Percentiles rank a stretch among this genome's conserved stretches.
Evolutionary conservation across 1,140 invertebrate species (phyloP).

Genomic region (Vollenhovia emeryi): DNA sequence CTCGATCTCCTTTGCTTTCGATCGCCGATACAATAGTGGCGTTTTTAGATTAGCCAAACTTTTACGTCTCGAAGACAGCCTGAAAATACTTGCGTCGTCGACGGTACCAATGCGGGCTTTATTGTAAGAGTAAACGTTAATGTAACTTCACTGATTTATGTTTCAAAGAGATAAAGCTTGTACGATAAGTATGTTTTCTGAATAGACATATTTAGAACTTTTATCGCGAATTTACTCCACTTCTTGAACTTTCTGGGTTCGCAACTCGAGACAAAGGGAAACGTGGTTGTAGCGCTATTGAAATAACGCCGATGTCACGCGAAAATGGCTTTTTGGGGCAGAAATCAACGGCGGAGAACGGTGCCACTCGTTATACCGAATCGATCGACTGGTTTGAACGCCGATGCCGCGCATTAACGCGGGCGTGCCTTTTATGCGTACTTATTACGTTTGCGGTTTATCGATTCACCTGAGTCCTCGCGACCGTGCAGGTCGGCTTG

Average conservation of each 20-base stretch:
- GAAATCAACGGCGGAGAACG: constrained; percentile 46
- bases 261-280: constrained; percentile 5
- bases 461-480: constrained; percentile 47
- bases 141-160: background rate
- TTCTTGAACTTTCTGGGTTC: constrained; percentile 23
- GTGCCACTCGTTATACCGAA: constrained; percentile 56
- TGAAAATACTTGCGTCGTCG: background rate
- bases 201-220: constrained; percentile 7
- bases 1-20: background rate
- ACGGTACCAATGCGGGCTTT: background rate
- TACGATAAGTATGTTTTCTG: background rate
- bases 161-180: background rate
- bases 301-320: constrained; percentile 28
- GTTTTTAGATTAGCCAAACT: background rate
- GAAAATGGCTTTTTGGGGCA: constrained; percentile 44
- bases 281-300: background rate
- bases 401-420: constrained; percentile 70
- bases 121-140: background rate
- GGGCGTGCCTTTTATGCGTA: constrained; percentile 8
- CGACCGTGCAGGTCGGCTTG: constrained; percentile 1
- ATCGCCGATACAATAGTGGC: background rate
- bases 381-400: constrained; percentile 76
- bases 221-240: background rate
- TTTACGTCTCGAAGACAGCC: background rate
- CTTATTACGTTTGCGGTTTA: constrained; percentile 40